Percentiles rank a stretch among this genome's conserved stretches.
phyloP scores from a whole-genome alignment of 1,140 invertebrate species.

The Cherax quadricarinatus region DNA sequence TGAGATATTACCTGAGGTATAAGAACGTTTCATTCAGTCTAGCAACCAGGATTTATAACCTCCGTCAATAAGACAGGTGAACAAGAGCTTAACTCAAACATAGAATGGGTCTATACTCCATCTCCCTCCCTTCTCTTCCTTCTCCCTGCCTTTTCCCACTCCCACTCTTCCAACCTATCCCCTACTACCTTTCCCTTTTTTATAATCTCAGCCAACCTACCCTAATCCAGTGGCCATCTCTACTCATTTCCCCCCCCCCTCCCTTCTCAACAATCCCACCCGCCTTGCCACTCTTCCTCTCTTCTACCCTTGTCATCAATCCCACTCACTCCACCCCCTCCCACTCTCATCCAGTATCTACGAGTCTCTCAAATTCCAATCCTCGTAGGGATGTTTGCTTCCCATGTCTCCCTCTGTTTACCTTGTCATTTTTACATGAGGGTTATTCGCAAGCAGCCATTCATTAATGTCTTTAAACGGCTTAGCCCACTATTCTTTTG shows the following conservation, averaged over 20 bases:
- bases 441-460: slow-evolving; percentile 44
- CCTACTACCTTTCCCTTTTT: neutral
- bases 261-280: neutral
- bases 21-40: too few species aligned
- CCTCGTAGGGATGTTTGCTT: neutral
- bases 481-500: slow-evolving; percentile 59
- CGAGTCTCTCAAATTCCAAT: slow-evolving; percentile 25
- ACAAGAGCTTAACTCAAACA: neutral
- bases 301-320: too few species aligned
- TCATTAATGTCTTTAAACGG: slow-evolving; percentile 64
- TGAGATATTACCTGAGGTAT: too few species aligned
- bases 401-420: slow-evolving; percentile 38
- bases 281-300: neutral
- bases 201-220: neutral
- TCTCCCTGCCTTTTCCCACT: too few species aligned
- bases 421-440: slow-evolving; percentile 50
- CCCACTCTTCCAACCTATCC: too few species aligned
- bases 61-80: neutral
- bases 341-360: neutral
- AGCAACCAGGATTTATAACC: neutral
- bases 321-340: too few species aligned
- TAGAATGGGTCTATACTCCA: neutral
- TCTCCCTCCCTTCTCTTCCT: too few species aligned
- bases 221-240: neutral
- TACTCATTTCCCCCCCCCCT: neutral